These are phyloP conservation scores for Pseudochirops corinnae DNA, from an alignment of 2,797 vertebrate species.

Conservation along the genomic window DNA sequence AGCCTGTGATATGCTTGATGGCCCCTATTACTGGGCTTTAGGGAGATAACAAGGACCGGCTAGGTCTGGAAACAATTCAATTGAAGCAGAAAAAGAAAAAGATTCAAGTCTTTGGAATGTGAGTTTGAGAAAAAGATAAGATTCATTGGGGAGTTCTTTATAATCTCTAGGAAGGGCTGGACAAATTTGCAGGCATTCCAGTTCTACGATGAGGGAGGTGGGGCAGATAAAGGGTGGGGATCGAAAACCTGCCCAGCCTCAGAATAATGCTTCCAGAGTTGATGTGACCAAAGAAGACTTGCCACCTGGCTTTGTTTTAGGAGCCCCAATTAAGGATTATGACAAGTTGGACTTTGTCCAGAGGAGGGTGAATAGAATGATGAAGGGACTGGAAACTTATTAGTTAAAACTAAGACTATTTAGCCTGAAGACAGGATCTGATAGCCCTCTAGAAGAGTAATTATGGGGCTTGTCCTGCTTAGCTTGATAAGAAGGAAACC, in stretches of 20 bases:
- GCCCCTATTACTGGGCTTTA: not conserved
- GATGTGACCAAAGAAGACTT: not conserved
- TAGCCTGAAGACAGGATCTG: not conserved
- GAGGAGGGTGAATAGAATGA: not conserved
- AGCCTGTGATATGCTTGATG: not conserved
- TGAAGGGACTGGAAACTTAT: not conserved
- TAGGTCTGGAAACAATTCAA: not conserved
- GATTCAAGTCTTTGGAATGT: slow-evolving; percentile 47
- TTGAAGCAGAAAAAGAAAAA: not conserved
- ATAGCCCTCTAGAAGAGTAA: not conserved
- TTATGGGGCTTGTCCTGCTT: not conserved
- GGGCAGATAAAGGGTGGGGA: not conserved
- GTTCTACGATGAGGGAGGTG: not conserved
- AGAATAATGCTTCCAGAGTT: not conserved
- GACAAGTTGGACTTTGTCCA: not conserved
- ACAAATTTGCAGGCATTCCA: not conserved
- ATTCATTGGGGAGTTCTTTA: not conserved
- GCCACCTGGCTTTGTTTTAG: not conserved
- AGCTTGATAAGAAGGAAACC: not conserved
- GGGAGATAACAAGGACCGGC: not conserved
- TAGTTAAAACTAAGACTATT: not conserved
- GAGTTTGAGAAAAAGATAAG: slow-evolving; percentile 23
- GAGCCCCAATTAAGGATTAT: not conserved
- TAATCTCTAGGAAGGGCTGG: not conserved
- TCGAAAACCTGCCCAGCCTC: not conserved